Percentiles rank a stretch among this genome's conserved stretches.
Conservation (phyloP, 2,113 vertebrate species). For the Caranx melampygus region DNA sequence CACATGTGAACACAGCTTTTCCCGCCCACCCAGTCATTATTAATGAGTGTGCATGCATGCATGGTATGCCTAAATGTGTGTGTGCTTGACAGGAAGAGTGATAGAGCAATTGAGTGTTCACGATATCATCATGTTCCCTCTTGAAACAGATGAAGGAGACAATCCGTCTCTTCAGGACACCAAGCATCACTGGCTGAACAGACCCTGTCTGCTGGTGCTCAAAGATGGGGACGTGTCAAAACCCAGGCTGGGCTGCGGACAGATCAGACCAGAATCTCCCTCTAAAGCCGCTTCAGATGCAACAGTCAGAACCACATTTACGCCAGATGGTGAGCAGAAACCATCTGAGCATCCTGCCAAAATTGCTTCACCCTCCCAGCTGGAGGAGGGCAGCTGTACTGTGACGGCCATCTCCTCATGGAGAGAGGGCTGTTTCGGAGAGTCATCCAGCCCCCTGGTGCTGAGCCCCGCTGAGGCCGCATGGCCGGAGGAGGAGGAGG, state of each 20-base stretch:
- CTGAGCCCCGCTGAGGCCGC: constrained; percentile 73
- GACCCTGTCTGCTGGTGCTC: constrained; percentile 77
- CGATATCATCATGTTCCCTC: constrained; percentile 21
- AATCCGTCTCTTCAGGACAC: constrained; percentile 88
- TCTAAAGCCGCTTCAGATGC: constrained; percentile 79
- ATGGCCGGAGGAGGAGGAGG: constrained; percentile 66
- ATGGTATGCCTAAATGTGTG: neutral
- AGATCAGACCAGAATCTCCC: constrained; percentile 58
- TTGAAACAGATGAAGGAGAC: constrained; percentile 90
- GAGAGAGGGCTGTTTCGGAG: constrained; percentile 79
- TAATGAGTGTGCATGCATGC: constrained; percentile 4
- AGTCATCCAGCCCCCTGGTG: constrained; percentile 74
- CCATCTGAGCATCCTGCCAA: constrained; percentile 64
- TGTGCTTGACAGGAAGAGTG: neutral
- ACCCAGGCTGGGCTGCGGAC: constrained; percentile 55
- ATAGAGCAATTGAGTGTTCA: constrained; percentile 2
- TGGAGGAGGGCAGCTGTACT: constrained; percentile 86
- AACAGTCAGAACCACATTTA: constrained; percentile 51
- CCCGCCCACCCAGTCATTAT: constrained; percentile 6
- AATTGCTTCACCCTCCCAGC: constrained; percentile 75
- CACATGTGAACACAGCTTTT: constrained; percentile 36
- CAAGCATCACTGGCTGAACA: constrained; percentile 78
- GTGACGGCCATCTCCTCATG: constrained; percentile 82
- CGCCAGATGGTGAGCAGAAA: constrained; percentile 54
- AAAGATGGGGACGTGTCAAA: constrained; percentile 74